Evolutionary conservation across 2,888 invertebrate species (phyloP), one percentile per base, ranked within the genome.

Genomic region (Bellardia bayeri): DNA sequence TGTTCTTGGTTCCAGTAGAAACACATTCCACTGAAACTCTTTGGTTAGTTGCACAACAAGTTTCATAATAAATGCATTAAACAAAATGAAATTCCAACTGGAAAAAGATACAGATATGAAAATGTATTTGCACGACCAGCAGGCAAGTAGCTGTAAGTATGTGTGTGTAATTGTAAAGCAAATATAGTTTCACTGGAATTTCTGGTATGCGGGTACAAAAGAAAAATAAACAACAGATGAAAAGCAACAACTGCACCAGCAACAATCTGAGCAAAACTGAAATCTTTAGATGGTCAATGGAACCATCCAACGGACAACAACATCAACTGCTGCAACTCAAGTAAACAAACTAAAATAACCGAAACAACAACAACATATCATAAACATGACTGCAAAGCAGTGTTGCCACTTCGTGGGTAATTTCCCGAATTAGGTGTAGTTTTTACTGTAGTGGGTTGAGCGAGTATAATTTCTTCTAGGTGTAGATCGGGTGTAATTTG

Each of bases 161-260:
- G 9, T 13, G 30, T 30, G 23, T 49, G 14, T 68, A 45, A 7
- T 37, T 37, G 64, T 1, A 61, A 64, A 61, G 11, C 16, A 16
- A 75, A 82, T 81, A 42, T 56, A 78, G 85, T 88, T 89, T 75
- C 74, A 88, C 86, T 88, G 89, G 89, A 89, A 89, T 85, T 66
- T 85, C 74, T 88, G 88, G 89, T 89, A 89, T 89, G 89, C 86
- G 81, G 87, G 86, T 76, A 84, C 83, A 79, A 86, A 61, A 23
- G 58, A 45, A 58, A 30, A 37, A 68, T 37, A 40, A 51, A 83
- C n/a, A 45, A 54, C 16, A 49, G 42, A 72, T 14, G 68, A 9
- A 66, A 40, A 23, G 23, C 23, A 23, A 23, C 23, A 23, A 23
- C 23, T 23, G 64, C 23, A 58, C 56, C 2, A 76, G 51, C 13